Evolutionary conservation across 2,113 vertebrate species (phyloP), one percentile per base, ranked within the genome.

Genomic region (Panthera tigris): DNA sequence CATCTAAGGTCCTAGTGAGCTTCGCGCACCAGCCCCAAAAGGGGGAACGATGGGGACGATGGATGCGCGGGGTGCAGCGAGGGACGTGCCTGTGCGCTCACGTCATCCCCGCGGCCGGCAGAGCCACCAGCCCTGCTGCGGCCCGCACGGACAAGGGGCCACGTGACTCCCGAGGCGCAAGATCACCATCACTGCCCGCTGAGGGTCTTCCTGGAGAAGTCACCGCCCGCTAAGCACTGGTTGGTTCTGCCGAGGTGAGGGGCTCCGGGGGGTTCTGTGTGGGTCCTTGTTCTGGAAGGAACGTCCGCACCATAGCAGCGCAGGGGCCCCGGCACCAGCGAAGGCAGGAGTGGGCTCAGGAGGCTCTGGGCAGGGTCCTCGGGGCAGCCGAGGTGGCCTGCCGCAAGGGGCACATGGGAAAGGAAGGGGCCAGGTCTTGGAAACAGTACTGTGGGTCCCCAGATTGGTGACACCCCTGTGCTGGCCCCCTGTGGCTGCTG

Each of bases 341-440:
- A 57, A 12, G n/a, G 4, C 25, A 21, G 25, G 15, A 39, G 50
- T 7, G 68, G n/a, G n/a, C 66, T 11, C 8, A 0, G 8, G 84
- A 29, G 52, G 10, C 69, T 25, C 4, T 1, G 1, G 69, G 15
- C 52, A 4, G 1, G 4, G 48, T 29, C 76, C 50, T 29, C 4
- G 2, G 16, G 18, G 45, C 74, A 31, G 39, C 27, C 41, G 1
- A 2, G 27, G 15, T 4, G 25, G 50, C 23, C 52, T 8, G 65
- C 27, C 16, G 9, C 39, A 29, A 15, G 80, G 14, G 39, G 39
- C 65, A 25, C 31, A 1, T 0, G 0, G 33, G 36, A 16, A 21
- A 71, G 74, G 57, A 5, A 16, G 31, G 7, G 19, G 57, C 57
- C 81, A 8, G 71, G 71, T 9, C 82, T 21, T 9, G 4, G 61